A percentile compares a stretch with the other conserved stretches of the same genome.
Conservation (phyloP, 2,113 vertebrate species). For the Amblyopsis rosae region DNA sequence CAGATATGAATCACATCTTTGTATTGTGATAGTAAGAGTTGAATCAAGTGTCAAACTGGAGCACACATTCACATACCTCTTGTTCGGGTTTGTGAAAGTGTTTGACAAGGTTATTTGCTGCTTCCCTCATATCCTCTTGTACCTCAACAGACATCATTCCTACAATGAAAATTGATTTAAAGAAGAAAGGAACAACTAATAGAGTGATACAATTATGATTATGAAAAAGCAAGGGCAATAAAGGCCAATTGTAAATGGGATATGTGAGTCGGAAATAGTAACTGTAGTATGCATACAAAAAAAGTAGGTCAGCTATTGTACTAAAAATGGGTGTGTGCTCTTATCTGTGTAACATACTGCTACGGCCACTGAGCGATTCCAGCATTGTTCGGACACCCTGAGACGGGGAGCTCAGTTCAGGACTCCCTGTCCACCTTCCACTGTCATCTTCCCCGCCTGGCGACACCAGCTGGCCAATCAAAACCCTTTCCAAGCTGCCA, state of each 20-base stretch:
- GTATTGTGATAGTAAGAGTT: too few relatives aligned
- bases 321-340: conserved; percentile 42
- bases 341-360: conserved; percentile 73
- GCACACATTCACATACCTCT: conserved; percentile 81
- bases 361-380: conserved; percentile 81
- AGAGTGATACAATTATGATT: neutral
- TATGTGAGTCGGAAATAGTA: conserved; percentile 12
- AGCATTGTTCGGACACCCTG: conserved; percentile 79
- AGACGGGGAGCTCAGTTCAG: conserved; percentile 88
- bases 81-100: conserved; percentile 98
- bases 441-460: conserved; percentile 81
- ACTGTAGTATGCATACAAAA: conserved; percentile 13
- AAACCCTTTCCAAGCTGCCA: conserved; percentile 88
- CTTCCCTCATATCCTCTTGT: conserved; percentile 95
- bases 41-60: too few relatives aligned
- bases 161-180: conserved; percentile 68
- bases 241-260: neutral
- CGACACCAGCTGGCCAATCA: conserved; percentile 88
- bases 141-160: conserved; percentile 89
- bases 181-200: conserved; percentile 8
- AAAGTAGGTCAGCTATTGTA: conserved; percentile 64
- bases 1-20: too few relatives aligned
- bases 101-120: conserved; percentile 95
- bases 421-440: conserved; percentile 85
- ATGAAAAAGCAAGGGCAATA: neutral